Percentiles rank a stretch among this genome's conserved stretches.
Conservation (phyloP, 2,113 vertebrate genomes). For the Erythrolamprus reginae region DNA sequence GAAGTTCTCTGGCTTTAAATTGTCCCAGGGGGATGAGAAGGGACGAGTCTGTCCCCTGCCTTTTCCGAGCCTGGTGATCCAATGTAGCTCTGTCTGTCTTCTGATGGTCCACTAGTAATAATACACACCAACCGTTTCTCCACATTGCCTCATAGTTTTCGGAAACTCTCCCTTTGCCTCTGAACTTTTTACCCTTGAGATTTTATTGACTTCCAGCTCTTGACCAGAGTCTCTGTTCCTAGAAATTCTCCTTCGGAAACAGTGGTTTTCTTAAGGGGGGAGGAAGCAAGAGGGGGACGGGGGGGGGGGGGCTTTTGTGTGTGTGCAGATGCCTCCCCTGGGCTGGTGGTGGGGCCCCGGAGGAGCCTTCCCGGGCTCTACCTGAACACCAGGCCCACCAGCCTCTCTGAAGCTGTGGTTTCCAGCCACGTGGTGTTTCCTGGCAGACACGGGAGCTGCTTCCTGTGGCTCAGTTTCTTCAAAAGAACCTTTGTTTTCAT, state of each 20-base stretch:
- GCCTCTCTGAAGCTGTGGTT: neutral
- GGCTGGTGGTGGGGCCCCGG: no score
- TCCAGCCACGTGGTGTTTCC: neutral
- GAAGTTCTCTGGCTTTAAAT: neutral
- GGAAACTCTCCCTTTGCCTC: neutral
- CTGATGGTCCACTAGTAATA: neutral
- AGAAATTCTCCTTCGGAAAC: slow-evolving; percentile 2
- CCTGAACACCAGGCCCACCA: neutral
- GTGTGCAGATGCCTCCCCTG: no score
- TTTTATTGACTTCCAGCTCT: slow-evolving; percentile 24
- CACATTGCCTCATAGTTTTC: neutral
- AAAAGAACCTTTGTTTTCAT: neutral
- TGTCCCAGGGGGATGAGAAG: neutral
- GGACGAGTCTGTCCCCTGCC: neutral
- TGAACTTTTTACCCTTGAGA: slow-evolving; percentile 16
- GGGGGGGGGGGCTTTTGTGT: no score
- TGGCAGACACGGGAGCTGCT: neutral
- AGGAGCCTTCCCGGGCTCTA: neutral
- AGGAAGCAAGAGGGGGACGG: neutral
- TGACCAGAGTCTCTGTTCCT: slow-evolving; percentile 32
- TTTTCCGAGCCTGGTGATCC: neutral
- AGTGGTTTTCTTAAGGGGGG: no score
- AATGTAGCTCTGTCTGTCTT: neutral
- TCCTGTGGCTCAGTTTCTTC: neutral
- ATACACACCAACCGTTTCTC: neutral